phyloP scores from a whole-genome alignment of 2,797 vertebrate species.

The Distichodus sexfasciatus region DNA sequence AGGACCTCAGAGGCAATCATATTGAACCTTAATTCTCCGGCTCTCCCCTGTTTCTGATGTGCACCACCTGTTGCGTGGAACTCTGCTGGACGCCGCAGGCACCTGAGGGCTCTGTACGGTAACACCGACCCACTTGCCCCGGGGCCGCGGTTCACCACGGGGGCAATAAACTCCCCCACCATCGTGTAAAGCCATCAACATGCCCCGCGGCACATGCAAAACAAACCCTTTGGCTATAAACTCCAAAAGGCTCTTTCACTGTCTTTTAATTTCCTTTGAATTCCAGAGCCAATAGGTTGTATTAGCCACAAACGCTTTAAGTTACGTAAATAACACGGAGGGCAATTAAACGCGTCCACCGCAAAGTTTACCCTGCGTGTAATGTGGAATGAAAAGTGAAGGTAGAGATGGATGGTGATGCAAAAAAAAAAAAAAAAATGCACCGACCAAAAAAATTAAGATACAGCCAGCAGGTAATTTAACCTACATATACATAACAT shows the following conservation, averaged over 20 bases:
- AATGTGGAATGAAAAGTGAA: conserved; percentile 8
- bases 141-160: conserved; percentile 54
- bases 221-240: conserved; percentile 53
- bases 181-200: conserved; percentile 44
- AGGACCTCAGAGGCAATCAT: no score
- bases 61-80: conserved; percentile 43
- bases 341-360: conserved; percentile 66
- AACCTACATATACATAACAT: no score
- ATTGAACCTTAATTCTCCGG: neutral
- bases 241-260: conserved; percentile 44
- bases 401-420: conserved; percentile 25
- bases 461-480: no score
- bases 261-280: conserved; percentile 52
- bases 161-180: conserved; percentile 54
- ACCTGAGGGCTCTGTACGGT: conserved; percentile 38
- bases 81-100: conserved; percentile 42
- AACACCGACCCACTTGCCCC: conserved; percentile 23
- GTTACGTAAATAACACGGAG: conserved; percentile 41
- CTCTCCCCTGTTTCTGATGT: conserved; percentile 20
- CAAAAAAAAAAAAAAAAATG: conserved; percentile 13
- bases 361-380: conserved; percentile 17
- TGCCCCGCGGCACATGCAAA: conserved; percentile 56
- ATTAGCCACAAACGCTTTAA: conserved; percentile 33
- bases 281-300: conserved; percentile 47
- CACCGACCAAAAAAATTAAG: no score